Conservation (phyloP, 2,113 vertebrate genomes). For the Pogonocichla stellata region DNA sequence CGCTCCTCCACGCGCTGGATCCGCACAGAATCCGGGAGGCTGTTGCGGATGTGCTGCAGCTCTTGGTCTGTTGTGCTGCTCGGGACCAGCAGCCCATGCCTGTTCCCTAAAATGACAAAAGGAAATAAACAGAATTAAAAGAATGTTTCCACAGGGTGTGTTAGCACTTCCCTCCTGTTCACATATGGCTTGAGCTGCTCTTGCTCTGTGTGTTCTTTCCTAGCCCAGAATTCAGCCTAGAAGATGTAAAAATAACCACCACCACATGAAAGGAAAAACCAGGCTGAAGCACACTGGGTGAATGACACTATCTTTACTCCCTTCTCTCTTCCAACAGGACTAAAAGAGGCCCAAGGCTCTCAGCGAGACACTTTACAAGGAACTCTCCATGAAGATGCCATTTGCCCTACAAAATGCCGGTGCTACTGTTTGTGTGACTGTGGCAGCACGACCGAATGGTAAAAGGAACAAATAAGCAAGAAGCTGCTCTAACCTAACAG, state of each 20-base stretch:
- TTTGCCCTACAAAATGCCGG: fast-evolving
- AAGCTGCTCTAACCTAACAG: fast-evolving
- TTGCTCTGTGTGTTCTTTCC: no score
- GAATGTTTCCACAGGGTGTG: fast-evolving
- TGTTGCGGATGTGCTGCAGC: constrained; percentile 93
- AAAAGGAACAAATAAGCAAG: not conserved
- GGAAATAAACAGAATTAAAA: no score
- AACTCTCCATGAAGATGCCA: not conserved
- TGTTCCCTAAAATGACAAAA: constrained; percentile 80
- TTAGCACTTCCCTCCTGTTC: not conserved
- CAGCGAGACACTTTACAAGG: not conserved
- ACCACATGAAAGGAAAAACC: not conserved
- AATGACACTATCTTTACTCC: not conserved
- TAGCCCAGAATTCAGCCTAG: not conserved
- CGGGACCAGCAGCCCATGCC: constrained; percentile 91
- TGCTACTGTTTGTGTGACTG: no score
- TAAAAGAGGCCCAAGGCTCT: fast-evolving
- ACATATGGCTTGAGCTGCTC: fast-evolving
- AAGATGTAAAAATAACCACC: not conserved
- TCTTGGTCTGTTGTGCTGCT: constrained; percentile 96
- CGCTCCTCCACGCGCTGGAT: constrained; percentile 93
- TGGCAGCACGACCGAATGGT: fast-evolving
- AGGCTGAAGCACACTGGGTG: fast-evolving
- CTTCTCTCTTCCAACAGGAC: not conserved
- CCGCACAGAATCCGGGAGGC: constrained; percentile 84